These are phyloP conservation scores for Equus quagga DNA, from an alignment of 2,113 vertebrate species.

Conservation along the genomic window DNA sequence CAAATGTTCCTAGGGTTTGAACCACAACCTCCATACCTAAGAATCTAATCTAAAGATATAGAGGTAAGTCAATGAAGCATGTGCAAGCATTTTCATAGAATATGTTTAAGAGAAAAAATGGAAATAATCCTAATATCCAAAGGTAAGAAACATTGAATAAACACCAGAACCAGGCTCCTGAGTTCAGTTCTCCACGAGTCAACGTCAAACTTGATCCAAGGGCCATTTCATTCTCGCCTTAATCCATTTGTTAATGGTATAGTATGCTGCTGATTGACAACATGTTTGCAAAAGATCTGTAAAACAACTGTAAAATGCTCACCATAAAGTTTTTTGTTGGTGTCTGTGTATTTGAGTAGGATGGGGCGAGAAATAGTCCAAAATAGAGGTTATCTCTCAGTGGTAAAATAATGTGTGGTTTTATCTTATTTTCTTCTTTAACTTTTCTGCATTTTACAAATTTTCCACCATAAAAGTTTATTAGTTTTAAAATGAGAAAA, in stretches of 20 bases:
- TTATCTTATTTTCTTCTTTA: background rate
- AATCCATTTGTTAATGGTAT: background rate
- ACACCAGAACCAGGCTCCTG: background rate
- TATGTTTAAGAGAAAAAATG: background rate
- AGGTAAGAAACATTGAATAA: background rate
- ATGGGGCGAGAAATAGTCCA: background rate
- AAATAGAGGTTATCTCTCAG: background rate
- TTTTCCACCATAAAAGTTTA: background rate
- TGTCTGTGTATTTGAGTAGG: background rate
- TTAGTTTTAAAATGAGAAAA: background rate
- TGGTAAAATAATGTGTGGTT: background rate
- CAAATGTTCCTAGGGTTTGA: background rate
- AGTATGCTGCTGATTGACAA: background rate
- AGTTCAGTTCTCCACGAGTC: background rate
- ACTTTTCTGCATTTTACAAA: background rate
- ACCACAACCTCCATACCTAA: background rate
- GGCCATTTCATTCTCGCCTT: background rate
- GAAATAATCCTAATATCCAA: constrained; percentile 9
- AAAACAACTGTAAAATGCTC: background rate
- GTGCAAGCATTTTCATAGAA: background rate
- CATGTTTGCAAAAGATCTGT: background rate
- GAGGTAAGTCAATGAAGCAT: background rate
- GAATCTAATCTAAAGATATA: background rate
- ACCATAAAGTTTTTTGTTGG: background rate
- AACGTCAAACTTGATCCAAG: background rate